Evolutionary conservation across 37 sponge, comb jelly and placozoan genomes (phyloP), one percentile per base, ranked within the genome.

Genomic region (Halichondria panicea): DNA sequence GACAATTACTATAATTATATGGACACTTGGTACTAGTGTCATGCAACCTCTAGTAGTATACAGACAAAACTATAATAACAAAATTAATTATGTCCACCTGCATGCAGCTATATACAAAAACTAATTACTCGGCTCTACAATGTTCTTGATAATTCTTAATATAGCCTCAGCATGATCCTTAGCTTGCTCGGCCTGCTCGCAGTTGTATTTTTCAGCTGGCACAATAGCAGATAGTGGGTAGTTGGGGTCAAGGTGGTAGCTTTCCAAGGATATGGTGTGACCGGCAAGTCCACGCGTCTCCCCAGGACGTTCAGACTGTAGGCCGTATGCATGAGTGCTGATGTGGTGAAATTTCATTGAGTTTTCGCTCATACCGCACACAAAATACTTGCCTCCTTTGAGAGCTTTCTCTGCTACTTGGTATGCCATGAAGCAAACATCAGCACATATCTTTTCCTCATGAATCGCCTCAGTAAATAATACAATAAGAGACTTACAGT

Each of bases 381-480:
- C 43, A 21, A 55, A 41, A 63, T 67, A 63, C 42, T 80, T 63
- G 0, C 69, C 85, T 44, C 75, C 90, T 38, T 89, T 89, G 45
- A 90, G 63, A 28, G 82, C 81, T 55, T 90, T 90, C 55, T 81
- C 82, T 33, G 80, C 78, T 7, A 90, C 82, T 55, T 90, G 80
- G 57, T 85, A 82, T 31, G 87, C 75, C 74, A 80, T 69, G 55
- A 85, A 90, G 65, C 77, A 77, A 1, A 85, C 78, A 66, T 67
- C 53, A 38, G 69, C 63, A 32, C 48, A 59, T 1, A 76, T 12
- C 8, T 67, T 54, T n/a, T n/a, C n/a, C n/a, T n/a, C n/a, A n/a
- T n/a, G n/a, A n/a, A n/a, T n/a, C n/a, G n/a, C n/a, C n/a, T n/a
- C n/a, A n/a, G n/a, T n/a, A n/a, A n/a, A 64, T 18, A 64, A 31